Percentiles rank a stretch among this genome's conserved stretches.
Conservation (phyloP, 2,888 invertebrate genomes). For the Xestoiulus laeticollis region DNA sequence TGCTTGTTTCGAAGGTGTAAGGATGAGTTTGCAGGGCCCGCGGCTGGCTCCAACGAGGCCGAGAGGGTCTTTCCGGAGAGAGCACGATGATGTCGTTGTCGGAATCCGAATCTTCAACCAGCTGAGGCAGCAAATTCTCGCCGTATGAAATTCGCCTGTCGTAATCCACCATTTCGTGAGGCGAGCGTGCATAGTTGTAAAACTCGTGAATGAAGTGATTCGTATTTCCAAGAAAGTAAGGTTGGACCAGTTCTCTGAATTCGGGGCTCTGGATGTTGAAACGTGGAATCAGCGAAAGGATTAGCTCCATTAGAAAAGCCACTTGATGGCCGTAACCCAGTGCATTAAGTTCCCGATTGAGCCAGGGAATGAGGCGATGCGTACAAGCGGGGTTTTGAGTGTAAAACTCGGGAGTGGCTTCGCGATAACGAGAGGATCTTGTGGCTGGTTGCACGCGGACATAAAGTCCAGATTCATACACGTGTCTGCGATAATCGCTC, state of each 20-base stretch:
- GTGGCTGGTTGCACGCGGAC: slow-evolving; percentile 75
- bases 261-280: slow-evolving; percentile 66
- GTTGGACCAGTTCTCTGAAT: slow-evolving; percentile 75
- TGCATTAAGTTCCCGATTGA: slow-evolving; percentile 84
- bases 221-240: slow-evolving; percentile 77
- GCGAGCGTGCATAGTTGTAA: slow-evolving; percentile 84
- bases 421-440: slow-evolving; percentile 69
- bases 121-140: background rate
- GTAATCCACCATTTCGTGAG: slow-evolving; percentile 82
- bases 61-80: slow-evolving; percentile 35
- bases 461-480: slow-evolving; percentile 81
- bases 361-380: slow-evolving; percentile 86
- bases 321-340: slow-evolving; percentile 68
- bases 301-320: slow-evolving; percentile 72
- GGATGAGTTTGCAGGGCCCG: background rate
- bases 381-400: slow-evolving; percentile 76
- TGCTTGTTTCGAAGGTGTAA: background rate
- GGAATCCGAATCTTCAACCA: background rate
- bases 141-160: slow-evolving; percentile 63
- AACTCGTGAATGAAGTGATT: slow-evolving; percentile 91
- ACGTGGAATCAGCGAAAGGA: slow-evolving; percentile 75
- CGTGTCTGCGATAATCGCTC: slow-evolving; percentile 71
- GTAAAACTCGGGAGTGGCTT: slow-evolving; percentile 70
- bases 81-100: slow-evolving; percentile 53
- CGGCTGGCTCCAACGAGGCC: slow-evolving; percentile 32